A percentile compares a stretch with the other conserved stretches of the same genome.
Evolutionary conservation across 2,797 vertebrate genomes (phyloP).

Genomic region (Helarctos malayanus): DNA sequence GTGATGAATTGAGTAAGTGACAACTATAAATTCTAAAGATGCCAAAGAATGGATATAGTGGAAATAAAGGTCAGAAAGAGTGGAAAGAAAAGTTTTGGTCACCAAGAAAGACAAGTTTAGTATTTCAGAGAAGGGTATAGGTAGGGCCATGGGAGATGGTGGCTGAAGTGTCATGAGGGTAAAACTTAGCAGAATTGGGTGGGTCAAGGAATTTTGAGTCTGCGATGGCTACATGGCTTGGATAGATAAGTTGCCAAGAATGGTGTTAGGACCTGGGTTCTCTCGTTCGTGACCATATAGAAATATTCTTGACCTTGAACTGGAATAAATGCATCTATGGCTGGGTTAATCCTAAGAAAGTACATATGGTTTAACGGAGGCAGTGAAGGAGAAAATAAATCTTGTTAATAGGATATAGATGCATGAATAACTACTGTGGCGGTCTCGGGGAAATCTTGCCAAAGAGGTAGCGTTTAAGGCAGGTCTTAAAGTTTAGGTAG

Average conservation of each 20-base stretch:
- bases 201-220: neutral
- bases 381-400: neutral
- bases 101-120: neutral
- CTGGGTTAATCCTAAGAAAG: neutral
- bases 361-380: neutral
- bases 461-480: neutral
- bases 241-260: neutral
- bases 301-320: neutral
- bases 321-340: neutral
- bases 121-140: neutral
- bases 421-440: neutral
- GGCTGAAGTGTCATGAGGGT: neutral
- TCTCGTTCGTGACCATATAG: neutral
- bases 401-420: neutral
- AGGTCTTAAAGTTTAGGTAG: conserved; percentile 16
- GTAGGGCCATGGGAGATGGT: neutral
- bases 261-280: neutral
- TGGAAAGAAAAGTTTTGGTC: neutral
- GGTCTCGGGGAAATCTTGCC: neutral
- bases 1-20: neutral
- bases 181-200: neutral
- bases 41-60: neutral
- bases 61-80: neutral
- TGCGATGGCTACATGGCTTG: neutral
- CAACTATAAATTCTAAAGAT: neutral